Evolutionary conservation across 2,888 invertebrate species (phyloP).

Genomic region (Agrotis exclamationis): DNA sequence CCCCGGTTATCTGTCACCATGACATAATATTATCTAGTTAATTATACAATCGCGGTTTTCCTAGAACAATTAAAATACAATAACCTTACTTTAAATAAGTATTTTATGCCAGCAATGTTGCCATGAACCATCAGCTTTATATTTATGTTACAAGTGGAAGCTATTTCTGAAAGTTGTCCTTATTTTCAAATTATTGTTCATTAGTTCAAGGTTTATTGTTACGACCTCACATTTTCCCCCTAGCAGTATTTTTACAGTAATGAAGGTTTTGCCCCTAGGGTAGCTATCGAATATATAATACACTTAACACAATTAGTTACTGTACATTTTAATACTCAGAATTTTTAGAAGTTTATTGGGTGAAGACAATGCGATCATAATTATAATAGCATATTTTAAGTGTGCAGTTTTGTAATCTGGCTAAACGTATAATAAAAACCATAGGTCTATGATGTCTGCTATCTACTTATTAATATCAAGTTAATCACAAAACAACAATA

Average conservation of each 20-base stretch:
- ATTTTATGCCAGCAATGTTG: slow-evolving; percentile 8
- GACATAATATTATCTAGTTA: background rate
- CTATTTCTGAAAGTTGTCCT: slow-evolving; percentile 49
- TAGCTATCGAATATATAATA: slow-evolving; percentile 3
- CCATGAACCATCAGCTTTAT: slow-evolving; percentile 7
- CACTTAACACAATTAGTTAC: slow-evolving; percentile 11
- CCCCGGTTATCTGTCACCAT: background rate
- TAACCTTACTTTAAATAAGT: slow-evolving; percentile 4
- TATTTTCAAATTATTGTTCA: slow-evolving; percentile 48
- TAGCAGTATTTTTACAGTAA: slow-evolving; percentile 16
- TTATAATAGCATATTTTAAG: background rate
- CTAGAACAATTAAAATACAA: slow-evolving; percentile 2
- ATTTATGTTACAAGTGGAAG: slow-evolving; percentile 18
- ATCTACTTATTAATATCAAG: background rate
- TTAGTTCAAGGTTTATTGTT: slow-evolving; percentile 37
- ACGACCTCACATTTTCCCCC: slow-evolving; percentile 17
- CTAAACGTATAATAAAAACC: too few species aligned
- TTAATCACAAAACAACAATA: background rate
- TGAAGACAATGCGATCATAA: background rate
- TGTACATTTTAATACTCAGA: background rate
- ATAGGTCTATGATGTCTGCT: too few species aligned
- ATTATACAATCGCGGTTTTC: background rate
- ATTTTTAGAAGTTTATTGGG: background rate
- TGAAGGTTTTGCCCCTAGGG: slow-evolving; percentile 12
- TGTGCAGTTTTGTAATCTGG: background rate